Conservation (phyloP, 1,140 invertebrate genomes). For the Aphelinus certus region DNA sequence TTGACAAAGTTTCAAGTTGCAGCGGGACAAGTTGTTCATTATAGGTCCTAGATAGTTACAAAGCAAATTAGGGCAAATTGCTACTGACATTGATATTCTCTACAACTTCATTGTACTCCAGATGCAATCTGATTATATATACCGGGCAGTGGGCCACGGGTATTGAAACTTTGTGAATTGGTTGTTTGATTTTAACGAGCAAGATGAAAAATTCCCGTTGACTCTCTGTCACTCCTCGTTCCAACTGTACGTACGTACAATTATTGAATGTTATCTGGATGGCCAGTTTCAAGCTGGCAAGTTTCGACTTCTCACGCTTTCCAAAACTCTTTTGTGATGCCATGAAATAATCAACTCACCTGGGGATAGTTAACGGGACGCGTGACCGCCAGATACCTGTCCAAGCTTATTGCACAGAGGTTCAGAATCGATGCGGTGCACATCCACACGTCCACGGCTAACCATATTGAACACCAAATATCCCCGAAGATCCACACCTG, state of each 20-base stretch:
- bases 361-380: constrained; percentile 91
- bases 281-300: too few relatives aligned
- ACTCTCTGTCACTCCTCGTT: too few relatives aligned
- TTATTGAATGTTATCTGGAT: too few relatives aligned
- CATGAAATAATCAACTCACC: constrained; percentile 44
- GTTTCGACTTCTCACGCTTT: too few relatives aligned
- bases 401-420: constrained; percentile 89
- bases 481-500: constrained; percentile 87
- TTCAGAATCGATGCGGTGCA: constrained; percentile 95
- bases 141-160: too few relatives aligned
- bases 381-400: constrained; percentile 95
- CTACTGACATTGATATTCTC: background rate
- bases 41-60: background rate
- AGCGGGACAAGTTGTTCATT: background rate
- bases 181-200: too few relatives aligned
- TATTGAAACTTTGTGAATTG: too few relatives aligned
- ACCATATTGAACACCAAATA: constrained; percentile 91
- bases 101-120: too few relatives aligned
- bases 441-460: constrained; percentile 96
- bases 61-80: constrained; percentile 8
- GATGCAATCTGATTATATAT: background rate
- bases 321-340: too few relatives aligned
- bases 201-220: too few relatives aligned
- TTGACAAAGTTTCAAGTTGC: background rate
- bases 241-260: too few relatives aligned